Conservation (phyloP, 2,797 vertebrate species). For the Eleutherodactylus coqui region DNA sequence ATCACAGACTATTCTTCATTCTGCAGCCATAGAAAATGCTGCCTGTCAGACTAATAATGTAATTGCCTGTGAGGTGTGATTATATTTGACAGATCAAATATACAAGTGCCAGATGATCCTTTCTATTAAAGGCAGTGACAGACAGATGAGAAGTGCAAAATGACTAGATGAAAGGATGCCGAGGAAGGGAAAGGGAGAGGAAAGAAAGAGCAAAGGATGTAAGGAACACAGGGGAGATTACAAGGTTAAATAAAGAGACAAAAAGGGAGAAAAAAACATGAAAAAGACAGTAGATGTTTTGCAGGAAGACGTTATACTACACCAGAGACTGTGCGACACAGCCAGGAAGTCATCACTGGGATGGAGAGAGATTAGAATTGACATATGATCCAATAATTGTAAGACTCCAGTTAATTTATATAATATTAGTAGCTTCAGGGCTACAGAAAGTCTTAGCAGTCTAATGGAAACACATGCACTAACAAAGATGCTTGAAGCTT, state of each 20-base stretch:
- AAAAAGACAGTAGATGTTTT: background rate
- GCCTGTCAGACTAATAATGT: slow-evolving; percentile 56
- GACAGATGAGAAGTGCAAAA: slow-evolving; percentile 47
- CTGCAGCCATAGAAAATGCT: slow-evolving; percentile 23
- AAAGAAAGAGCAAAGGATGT: slow-evolving; percentile 15
- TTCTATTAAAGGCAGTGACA: slow-evolving; percentile 55
- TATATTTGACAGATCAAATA: slow-evolving; percentile 63
- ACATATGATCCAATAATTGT: background rate
- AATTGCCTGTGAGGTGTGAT: slow-evolving; percentile 60
- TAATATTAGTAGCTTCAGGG: background rate
- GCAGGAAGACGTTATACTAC: background rate
- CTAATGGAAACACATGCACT: background rate
- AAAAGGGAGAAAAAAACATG: background rate
- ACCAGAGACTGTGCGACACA: background rate
- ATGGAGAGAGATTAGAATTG: background rate
- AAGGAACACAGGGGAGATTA: slow-evolving; percentile 35
- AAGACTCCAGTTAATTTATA: background rate
- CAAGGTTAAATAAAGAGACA: slow-evolving; percentile 17
- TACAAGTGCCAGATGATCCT: slow-evolving; percentile 48
- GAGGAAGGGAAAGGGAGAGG: slow-evolving; percentile 2
- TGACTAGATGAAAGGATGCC: slow-evolving; percentile 46
- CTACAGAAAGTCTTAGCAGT: background rate
- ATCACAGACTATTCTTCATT: slow-evolving; percentile 33
- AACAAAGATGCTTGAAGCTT: background rate
- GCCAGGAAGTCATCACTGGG: background rate